Base-by-base conservation (phyloP, 2,888 invertebrate genomes). In the Apeira syringaria region DNA sequence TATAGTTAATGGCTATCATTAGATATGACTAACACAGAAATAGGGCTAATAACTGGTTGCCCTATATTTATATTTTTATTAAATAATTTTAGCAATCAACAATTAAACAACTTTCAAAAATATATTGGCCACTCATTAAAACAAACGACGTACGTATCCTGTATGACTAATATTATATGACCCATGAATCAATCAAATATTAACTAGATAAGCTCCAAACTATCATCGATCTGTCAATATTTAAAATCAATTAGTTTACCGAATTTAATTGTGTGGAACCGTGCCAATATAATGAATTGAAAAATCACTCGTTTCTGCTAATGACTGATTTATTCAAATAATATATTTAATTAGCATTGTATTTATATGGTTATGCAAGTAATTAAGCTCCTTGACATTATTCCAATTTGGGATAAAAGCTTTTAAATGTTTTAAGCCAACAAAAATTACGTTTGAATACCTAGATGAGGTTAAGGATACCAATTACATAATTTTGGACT, bases 261-360 rank as follows among this genome's bases (percentile, higher is more conserved):
- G 34, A 31, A 36, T 43, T 33, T n/a, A 51, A 53, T 56, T 31
- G 46, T 32, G 38, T 31, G 47, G 46, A 53, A 48, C 50, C 39
- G 44, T 29, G 43, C 38, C 49, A 56, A 56, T 36, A 53, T 15
- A 34, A n/a, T 20, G 13, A 15, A 38, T 43, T 28, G 25, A 27
- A 42, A 56, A 51, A 53, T 51, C 40, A 52, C 41, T 46, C 37
- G 29, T 31, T 38, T 38, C 20, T 37, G 33, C 18, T 35, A 36
- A 50, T 48, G 46, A 52, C 31, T 25, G 28, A 22, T 52, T 49
- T 38, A 45, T 45, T 38, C 20, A 45, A 45, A 45, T 34, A 34
- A 22, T 9, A 9, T 33, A 28, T 7, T 33, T 7, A 26, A 10
- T n/a, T 22, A 28, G 22, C 11, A 39, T 31, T 12, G 1, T 2